A percentile compares a stretch with the other conserved stretches of the same genome.
These are phyloP conservation scores for Salminus brasiliensis DNA, from an alignment of 2,113 vertebrate species.

Conservation along the genomic window DNA sequence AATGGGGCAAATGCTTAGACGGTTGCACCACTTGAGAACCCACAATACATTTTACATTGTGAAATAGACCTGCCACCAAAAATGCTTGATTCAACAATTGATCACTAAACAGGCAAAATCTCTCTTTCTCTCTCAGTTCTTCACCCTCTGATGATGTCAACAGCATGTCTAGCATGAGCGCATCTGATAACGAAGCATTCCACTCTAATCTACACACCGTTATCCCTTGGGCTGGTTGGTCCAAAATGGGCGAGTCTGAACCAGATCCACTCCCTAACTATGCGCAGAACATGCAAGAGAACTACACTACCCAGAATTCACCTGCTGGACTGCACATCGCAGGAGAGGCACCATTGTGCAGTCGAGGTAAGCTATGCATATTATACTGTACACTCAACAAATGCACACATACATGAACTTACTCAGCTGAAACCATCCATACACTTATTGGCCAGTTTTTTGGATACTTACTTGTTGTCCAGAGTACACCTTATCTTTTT, in stretches of 20 bases:
- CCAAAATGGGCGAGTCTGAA: background rate
- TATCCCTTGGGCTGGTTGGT: conserved; percentile 21
- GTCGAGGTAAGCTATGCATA: background rate
- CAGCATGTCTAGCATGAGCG: conserved; percentile 43
- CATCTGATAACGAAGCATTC: conserved; percentile 68
- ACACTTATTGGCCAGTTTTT: no score
- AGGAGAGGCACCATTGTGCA: background rate
- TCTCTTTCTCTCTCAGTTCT: conserved; percentile 1
- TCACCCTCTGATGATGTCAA: background rate
- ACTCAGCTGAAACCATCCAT: no score
- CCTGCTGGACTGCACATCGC: conserved; percentile 49
- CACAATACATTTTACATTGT: no score
- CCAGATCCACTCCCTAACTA: background rate
- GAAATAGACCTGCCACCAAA: no score
- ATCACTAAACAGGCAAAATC: background rate
- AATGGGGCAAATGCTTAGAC: no score
- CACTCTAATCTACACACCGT: conserved; percentile 66
- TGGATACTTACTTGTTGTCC: no score
- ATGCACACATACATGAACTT: background rate
- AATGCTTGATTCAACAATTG: background rate
- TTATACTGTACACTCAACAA: no score
- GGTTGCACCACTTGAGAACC: no score
- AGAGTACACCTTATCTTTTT: no score
- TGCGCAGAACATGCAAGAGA: conserved; percentile 4
- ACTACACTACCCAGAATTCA: conserved; percentile 10